These are phyloP conservation scores for Sicus ferrugineus DNA, from an alignment of 2,888 invertebrate genomes.

Conservation along the genomic window DNA sequence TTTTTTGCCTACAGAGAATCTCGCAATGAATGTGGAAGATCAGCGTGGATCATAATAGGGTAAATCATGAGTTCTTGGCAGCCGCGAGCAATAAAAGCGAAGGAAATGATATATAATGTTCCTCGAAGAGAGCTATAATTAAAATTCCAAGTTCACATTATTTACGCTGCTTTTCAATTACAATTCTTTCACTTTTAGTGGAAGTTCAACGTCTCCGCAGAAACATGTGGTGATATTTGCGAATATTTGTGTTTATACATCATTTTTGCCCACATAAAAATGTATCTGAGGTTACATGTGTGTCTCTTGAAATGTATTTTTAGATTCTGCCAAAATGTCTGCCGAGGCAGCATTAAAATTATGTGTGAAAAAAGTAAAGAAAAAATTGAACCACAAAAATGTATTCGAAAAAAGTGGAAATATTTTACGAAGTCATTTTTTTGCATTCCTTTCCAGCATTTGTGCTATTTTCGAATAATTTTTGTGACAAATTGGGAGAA, in stretches of 20 bases:
- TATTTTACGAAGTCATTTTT: no score
- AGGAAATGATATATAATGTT: background rate
- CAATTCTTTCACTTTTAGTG: constrained; percentile 1
- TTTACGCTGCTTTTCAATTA: background rate
- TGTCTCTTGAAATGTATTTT: background rate
- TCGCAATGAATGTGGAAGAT: background rate
- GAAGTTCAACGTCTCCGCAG: constrained; percentile 3
- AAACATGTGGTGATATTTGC: constrained; percentile 1
- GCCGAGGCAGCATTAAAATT: background rate
- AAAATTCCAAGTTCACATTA: no score
- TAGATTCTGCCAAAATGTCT: constrained; percentile 23
- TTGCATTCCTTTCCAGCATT: no score
- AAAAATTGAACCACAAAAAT: no score
- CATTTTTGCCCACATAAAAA: background rate
- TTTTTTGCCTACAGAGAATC: background rate
- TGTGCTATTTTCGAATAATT: no score
- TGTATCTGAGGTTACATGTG: background rate
- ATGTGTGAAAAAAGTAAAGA: no score
- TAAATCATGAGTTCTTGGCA: no score
- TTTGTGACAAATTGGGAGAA: no score
- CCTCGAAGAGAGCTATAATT: no score
- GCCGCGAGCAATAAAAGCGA: background rate
- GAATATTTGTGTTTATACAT: background rate
- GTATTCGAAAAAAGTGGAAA: no score
- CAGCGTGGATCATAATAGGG: background rate